A percentile compares a stretch with the other conserved stretches of the same genome.
Conservation (phyloP, 2,888 invertebrate genomes). For the Palloptera scutellata region DNA sequence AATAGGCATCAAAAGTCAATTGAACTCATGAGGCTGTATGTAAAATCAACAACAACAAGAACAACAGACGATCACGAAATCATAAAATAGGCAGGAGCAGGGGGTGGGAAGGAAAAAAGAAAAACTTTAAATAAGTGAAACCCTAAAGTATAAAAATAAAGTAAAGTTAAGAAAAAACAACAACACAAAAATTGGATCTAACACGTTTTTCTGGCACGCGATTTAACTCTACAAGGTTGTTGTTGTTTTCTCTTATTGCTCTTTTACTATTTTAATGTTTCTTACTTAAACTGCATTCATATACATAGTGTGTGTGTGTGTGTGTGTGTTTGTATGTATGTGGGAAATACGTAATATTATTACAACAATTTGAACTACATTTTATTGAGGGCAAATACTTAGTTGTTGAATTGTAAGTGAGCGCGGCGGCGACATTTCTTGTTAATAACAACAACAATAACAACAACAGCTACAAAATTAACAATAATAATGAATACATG, state of each 20-base stretch:
- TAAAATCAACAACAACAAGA: constrained; percentile 27
- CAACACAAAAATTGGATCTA: constrained; percentile 17
- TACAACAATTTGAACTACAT: constrained; percentile 14
- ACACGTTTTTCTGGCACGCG: constrained; percentile 52
- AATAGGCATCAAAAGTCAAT: constrained; percentile 46
- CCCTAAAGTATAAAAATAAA: constrained; percentile 35
- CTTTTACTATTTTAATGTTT: constrained; percentile 24
- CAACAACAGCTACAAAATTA: no score
- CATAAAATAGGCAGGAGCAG: no score
- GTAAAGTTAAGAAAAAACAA: constrained; percentile 41
- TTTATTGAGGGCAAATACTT: constrained; percentile 1
- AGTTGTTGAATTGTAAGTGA: no score
- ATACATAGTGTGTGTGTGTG: not conserved
- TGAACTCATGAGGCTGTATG: constrained; percentile 45
- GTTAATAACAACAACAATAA: not conserved
- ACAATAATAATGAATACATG: no score
- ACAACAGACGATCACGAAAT: not conserved
- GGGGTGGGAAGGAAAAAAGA: not conserved
- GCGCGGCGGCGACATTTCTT: no score
- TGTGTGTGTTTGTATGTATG: no score
- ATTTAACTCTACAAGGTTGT: constrained; percentile 34
- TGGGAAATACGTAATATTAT: constrained; percentile 18
- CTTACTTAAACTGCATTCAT: constrained; percentile 21
- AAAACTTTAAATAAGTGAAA: constrained; percentile 27
- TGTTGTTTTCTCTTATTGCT: constrained; percentile 6